These are phyloP conservation scores for Polia nebulosa DNA, from an alignment of 2,888 invertebrate genomes.

Conservation along the genomic window DNA sequence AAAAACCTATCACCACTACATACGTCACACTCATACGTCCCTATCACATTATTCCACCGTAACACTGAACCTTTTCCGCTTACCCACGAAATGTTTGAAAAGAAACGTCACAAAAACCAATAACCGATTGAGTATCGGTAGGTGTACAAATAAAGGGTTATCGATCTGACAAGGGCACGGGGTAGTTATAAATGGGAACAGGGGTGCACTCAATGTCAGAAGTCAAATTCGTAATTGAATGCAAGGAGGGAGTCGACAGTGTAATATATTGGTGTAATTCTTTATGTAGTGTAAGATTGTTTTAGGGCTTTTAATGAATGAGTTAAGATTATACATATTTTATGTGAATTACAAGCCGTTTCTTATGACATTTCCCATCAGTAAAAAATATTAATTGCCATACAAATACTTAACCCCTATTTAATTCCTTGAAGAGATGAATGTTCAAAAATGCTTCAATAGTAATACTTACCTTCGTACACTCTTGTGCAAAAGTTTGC, in stretches of 20 bases:
- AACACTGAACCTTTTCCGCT: constrained; percentile 45
- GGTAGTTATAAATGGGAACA: constrained; percentile 50
- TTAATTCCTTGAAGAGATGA: too few relatives aligned
- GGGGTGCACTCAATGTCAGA: constrained; percentile 61
- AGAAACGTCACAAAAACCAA: constrained; percentile 56
- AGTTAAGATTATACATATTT: background rate
- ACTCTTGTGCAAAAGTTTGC: too few relatives aligned
- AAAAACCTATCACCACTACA: constrained; percentile 11
- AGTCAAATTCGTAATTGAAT: constrained; percentile 61
- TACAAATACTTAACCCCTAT: background rate
- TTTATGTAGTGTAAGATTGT: constrained; percentile 19
- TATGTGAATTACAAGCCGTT: background rate
- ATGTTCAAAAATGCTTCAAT: background rate
- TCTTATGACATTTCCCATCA: background rate
- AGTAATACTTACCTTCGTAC: too few relatives aligned
- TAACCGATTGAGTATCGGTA: constrained; percentile 53
- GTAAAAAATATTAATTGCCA: background rate
- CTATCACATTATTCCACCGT: constrained; percentile 23
- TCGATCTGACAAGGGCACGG: constrained; percentile 67
- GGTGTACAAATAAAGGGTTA: constrained; percentile 65
- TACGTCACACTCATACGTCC: constrained; percentile 9
- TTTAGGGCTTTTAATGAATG: constrained; percentile 2
- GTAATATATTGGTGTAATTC: constrained; percentile 51
- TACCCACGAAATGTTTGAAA: constrained; percentile 38
- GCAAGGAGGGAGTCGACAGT: constrained; percentile 43